Evolutionary conservation across 1,140 invertebrate species (phyloP), one percentile per base, ranked within the genome.

Genomic region (Drosophila asahinai): DNA sequence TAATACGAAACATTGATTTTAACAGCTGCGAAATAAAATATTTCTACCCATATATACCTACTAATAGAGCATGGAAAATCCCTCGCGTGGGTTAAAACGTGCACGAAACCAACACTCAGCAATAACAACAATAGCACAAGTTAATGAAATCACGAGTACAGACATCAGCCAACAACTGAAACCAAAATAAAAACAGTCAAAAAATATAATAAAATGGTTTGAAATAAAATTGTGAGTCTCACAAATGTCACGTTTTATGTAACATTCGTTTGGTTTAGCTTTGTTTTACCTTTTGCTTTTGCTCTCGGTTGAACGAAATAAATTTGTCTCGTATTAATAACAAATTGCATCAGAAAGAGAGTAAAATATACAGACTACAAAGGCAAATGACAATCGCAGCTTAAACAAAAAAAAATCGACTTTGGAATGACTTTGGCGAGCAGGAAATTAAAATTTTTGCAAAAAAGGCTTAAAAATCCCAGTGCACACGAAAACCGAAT

Each of bases 181-280:
- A 64, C 11, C 54, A 11, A 40, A 38, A 57, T 57, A 40, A 57
- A 57, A n/a, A 25, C 19, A 57, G 19, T 40, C 54, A n/a, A 66
- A 42, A 42, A 55, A 40, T 4, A 19, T 52, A 64, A 15, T 48
- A 42, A 48, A 81, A 78, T 25, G 47, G 47, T 59, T 43, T 43
- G 15, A 33, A 30, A 77, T 49, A 38, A 67, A 83, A 83, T 60
- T 79, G 71, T 48, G 70, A 71, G 51, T 54, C 49, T 40, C 47
- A 66, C 67, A 86, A 87, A 77, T 87, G 84, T 89, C 83, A 87
- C 83, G 83, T 87, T 79, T 87, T 81, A 71, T 77, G 68, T 68
- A 80, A 83, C 54, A 63, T 47, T 71, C 43, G 63, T 54, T 72
- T 48, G 42, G 48, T 70, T 71, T 63, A 77, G 55, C 22, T 72